Base-by-base conservation (phyloP, 2,113 vertebrate species). In the Reinhardtius hippoglossoides region DNA sequence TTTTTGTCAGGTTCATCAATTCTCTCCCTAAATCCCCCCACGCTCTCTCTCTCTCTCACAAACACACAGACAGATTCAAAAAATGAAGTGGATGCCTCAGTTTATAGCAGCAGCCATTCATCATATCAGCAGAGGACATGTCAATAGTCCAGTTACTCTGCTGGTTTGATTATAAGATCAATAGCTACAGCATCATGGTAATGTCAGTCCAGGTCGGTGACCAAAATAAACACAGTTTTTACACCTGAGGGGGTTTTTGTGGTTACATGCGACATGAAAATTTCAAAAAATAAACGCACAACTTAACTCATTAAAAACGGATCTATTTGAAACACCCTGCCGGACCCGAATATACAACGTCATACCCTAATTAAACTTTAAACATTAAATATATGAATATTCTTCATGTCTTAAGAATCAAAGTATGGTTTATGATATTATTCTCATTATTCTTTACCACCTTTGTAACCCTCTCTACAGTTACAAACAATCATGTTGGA, bases 111-210 rank as follows among this genome's bases (percentile, higher is more conserved):
- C 16, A 9, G 14, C 50, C 54, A 58, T 67, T 69, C 48, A 80
- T 76, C 61, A 80, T 50, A 63, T 56, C 44, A 68, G 48, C 67
- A 66, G 42, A 63, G 27, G 7, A 63, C 35, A 62, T 56, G 74
- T 76, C 82, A 60, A 76, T 76, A 84, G 37, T 71, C 57, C 44
- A 56, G 14, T 56, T 75, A 35, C 61, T 71, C 40, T 42, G 40
- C 40, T 42, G 40, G 40, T 35, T 31, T 71, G 57, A 1, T 68
- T 69, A 70, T 85, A 48, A 48, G 46, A 42, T 42, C 87, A 82
- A 82, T 87, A 77, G 63, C 63, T 56, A 9, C 26, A 68, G 5
- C 37, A 66, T 69, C 27, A 68, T 24, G 58, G 27, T 56, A 64
- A 48, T n/a, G 46, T 44, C 27, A 58, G 35, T 31, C 23, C 18